These are phyloP conservation scores for Psophia crepitans DNA, from an alignment of 2,113 vertebrate species.

Conservation along the genomic window DNA sequence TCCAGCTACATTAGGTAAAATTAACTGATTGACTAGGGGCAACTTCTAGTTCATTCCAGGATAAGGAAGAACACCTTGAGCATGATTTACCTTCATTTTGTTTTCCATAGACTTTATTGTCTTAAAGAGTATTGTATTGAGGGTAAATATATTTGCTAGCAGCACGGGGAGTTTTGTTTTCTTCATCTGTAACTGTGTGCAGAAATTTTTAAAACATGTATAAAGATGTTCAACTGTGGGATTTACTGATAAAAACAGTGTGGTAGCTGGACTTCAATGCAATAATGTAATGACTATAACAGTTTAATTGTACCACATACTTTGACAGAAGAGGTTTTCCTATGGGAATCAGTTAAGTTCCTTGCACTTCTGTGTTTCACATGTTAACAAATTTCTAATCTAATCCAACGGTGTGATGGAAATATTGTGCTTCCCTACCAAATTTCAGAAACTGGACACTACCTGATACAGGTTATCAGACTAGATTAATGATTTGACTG, in stretches of 20 bases:
- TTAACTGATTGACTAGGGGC: conserved; percentile 27
- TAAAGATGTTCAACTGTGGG: not conserved
- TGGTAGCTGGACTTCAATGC: not conserved
- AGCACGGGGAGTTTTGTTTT: not conserved
- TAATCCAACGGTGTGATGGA: not conserved
- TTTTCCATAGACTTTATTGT: not conserved
- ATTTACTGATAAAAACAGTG: not conserved
- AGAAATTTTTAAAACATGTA: not conserved
- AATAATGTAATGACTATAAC: not conserved
- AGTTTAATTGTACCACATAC: not conserved
- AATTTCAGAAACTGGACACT: not conserved
- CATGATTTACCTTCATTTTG: not conserved
- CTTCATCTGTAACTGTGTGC: fast-evolving
- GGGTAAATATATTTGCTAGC: not conserved
- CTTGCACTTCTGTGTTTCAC: fast-evolving
- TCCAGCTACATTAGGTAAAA: conserved; percentile 55
- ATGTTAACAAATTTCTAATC: not conserved
- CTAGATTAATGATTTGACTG: not conserved
- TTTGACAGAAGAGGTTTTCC: not conserved
- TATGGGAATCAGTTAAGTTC: not conserved
- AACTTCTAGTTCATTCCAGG: not conserved
- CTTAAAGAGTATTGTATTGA: not conserved
- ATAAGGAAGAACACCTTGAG: conserved; percentile 1
- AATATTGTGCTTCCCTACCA: not conserved
- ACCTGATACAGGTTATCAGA: not conserved